A percentile compares a stretch with the other conserved stretches of the same genome.
Evolutionary conservation across 2,888 invertebrate genomes (phyloP).

Genomic region (Biston betularia): DNA sequence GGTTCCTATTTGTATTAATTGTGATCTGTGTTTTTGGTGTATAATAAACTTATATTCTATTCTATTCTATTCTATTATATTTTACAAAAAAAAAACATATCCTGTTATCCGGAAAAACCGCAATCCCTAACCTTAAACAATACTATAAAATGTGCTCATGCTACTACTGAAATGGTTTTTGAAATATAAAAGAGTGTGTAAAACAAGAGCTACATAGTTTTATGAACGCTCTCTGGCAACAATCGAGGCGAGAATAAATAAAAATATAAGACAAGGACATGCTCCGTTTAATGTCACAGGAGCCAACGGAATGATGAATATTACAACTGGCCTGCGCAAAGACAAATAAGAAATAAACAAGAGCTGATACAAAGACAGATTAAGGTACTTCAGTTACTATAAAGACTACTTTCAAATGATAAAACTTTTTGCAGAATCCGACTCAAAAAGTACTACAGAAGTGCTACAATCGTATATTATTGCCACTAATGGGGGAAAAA

Average conservation of each 20-base stretch:
- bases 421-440: too few relatives aligned
- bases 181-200: conserved; percentile 77
- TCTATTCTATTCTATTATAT: too few relatives aligned
- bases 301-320: conserved; percentile 80
- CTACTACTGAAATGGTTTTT: conserved; percentile 65
- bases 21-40: too few relatives aligned
- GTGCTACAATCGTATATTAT: too few relatives aligned
- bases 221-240: conserved; percentile 78
- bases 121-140: conserved; percentile 18
- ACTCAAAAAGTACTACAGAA: too few relatives aligned
- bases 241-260: conserved; percentile 77
- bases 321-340: conserved; percentile 68
- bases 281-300: conserved; percentile 77
- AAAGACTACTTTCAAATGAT: too few relatives aligned
- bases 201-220: conserved; percentile 77
- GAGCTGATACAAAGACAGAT: conserved; percentile 28
- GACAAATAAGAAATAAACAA: conserved; percentile 62
- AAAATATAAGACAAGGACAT: conserved; percentile 69
- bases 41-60: too few relatives aligned
- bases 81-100: neutral
- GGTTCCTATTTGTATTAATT: too few relatives aligned
- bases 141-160: conserved; percentile 61
- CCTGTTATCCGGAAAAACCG: conserved; percentile 9
- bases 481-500: too few relatives aligned
- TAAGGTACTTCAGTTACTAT: conserved; percentile 1